Percentiles rank a stretch among this genome's conserved stretches.
Conservation (phyloP, 2,113 vertebrate species). For the Helogale parvula region DNA sequence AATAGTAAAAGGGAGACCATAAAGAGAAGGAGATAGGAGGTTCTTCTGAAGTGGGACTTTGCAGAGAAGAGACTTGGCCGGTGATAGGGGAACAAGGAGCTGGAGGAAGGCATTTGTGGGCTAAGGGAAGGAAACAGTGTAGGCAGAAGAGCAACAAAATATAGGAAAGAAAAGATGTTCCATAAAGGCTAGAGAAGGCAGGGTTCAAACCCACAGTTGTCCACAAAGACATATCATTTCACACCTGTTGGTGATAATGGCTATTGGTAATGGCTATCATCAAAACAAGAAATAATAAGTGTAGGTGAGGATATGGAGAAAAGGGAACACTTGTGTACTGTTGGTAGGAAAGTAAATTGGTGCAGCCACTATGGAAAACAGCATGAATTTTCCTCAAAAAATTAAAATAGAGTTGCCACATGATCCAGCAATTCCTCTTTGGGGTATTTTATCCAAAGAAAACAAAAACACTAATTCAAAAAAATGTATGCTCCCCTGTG, state of each 20-base stretch:
- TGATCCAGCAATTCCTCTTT: background rate
- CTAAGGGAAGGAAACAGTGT: background rate
- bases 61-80: background rate
- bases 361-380: background rate
- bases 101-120: background rate
- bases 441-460: background rate
- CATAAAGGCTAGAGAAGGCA: background rate
- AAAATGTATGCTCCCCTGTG: background rate
- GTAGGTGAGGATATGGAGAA: background rate
- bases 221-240: background rate
- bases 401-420: background rate
- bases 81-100: fast-evolving
- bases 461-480: background rate
- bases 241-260: background rate
- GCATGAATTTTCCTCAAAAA: background rate
- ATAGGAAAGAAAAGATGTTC: background rate
- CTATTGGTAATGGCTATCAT: background rate
- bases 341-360: background rate
- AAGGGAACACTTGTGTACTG: background rate
- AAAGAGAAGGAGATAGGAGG: no score
- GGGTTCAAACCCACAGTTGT: background rate
- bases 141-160: background rate
- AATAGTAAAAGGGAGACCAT: background rate
- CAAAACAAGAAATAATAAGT: background rate
- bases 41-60: background rate